Percentiles rank a stretch among this genome's conserved stretches.
Conservation (phyloP, 2,888 invertebrate genomes). For the Drosophila mettleri region DNA sequence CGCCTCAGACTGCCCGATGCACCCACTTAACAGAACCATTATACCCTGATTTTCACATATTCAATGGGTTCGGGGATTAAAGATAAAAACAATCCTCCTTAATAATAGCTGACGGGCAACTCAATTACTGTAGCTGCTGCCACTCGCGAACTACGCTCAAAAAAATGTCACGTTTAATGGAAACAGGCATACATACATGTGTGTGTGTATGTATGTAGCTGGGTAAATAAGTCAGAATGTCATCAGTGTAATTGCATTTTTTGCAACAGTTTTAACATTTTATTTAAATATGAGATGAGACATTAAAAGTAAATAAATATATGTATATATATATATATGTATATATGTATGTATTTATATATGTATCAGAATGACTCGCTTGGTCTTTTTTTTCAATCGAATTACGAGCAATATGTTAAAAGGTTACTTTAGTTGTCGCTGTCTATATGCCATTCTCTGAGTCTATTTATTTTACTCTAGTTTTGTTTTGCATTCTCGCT, state of each 20-base stretch:
- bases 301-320: neutral
- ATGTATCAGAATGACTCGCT: neutral
- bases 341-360: too few relatives aligned
- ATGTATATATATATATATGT: neutral
- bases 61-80: too few relatives aligned
- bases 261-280: neutral
- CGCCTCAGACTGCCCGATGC: too few relatives aligned
- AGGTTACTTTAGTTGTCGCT: too few relatives aligned
- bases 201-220: too few relatives aligned
- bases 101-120: slow-evolving; percentile 10
- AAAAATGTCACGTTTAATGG: neutral
- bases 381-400: neutral
- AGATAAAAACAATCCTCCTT: too few relatives aligned
- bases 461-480: too few relatives aligned
- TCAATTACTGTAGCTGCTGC: neutral
- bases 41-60: too few relatives aligned
- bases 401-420: neutral
- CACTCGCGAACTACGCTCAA: neutral
- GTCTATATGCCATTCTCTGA: too few relatives aligned
- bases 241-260: neutral
- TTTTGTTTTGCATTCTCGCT: too few relatives aligned
- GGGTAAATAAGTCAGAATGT: neutral
- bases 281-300: neutral
- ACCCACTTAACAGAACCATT: too few relatives aligned
- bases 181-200: neutral